Evolutionary conservation across 2,113 vertebrate species (phyloP).

Genomic region (Phylloscopus whistleri): DNA sequence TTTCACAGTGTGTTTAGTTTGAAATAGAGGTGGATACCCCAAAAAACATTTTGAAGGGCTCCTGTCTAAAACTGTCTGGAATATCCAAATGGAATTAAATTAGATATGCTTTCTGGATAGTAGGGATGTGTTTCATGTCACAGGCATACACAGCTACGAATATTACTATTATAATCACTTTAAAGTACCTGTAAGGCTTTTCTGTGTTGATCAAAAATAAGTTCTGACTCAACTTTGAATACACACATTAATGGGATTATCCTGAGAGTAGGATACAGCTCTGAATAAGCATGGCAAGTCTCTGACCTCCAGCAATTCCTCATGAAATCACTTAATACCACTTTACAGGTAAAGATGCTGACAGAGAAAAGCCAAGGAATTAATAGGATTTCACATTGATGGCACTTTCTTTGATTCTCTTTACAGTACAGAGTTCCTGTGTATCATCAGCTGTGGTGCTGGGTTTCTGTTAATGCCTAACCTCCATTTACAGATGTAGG

Average conservation of each 20-base stretch:
- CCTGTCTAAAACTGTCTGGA: not conserved
- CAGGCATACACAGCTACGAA: not conserved
- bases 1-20: not conserved
- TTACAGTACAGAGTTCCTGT: not conserved
- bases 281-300: conserved; percentile 13
- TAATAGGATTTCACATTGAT: conserved; percentile 15
- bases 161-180: conserved; percentile 1
- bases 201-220: conserved; percentile 28
- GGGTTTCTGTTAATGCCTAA: not conserved
- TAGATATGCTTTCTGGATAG: not conserved
- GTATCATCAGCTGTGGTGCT: not conserved
- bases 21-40: not conserved
- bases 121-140: not conserved
- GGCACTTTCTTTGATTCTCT: not conserved
- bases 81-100: not conserved
- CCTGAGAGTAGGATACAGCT: not conserved
- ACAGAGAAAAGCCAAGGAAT: not conserved
- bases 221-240: not conserved
- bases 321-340: conserved; percentile 19
- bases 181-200: not conserved
- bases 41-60: not conserved
- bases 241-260: conserved; percentile 28
- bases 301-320: conserved; percentile 1
- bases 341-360: conserved; percentile 30
- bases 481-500: not conserved